Evolutionary conservation across 2,797 vertebrate species (phyloP).

Genomic region (Thunnus albacares): DNA sequence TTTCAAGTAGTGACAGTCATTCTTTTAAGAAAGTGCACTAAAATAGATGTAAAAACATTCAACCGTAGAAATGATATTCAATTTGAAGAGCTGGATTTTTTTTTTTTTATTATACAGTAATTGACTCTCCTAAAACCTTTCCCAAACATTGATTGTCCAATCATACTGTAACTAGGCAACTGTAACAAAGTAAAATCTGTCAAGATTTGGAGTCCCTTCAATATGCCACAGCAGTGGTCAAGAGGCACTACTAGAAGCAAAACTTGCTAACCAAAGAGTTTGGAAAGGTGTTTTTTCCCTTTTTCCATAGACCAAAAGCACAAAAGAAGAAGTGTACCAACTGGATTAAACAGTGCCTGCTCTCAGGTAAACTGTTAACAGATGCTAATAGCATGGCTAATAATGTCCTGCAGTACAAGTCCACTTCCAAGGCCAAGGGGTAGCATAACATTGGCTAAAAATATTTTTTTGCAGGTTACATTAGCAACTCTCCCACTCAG

Average conservation of each 20-base stretch:
- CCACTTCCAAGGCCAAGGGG: too few relatives aligned
- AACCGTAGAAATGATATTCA: neutral
- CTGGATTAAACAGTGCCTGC: neutral
- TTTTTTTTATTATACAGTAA: neutral
- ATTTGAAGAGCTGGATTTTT: neutral
- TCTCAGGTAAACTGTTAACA: neutral
- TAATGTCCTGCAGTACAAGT: too few relatives aligned
- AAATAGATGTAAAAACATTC: neutral
- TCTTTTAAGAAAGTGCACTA: neutral
- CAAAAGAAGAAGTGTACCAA: neutral
- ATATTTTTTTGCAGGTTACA: too few relatives aligned
- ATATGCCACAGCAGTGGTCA: neutral
- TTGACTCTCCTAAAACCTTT: neutral
- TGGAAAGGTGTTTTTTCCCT: too few relatives aligned
- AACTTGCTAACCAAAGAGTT: neutral
- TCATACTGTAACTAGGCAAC: constrained; percentile 14
- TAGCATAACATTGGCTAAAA: too few relatives aligned
- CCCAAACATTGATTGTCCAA: constrained; percentile 3
- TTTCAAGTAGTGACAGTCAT: neutral
- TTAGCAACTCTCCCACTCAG: too few relatives aligned
- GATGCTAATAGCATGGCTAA: neutral
- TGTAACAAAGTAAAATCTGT: neutral
- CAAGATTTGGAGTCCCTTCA: neutral
- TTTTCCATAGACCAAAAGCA: too few relatives aligned
- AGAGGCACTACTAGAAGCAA: neutral